Evolutionary conservation across 2,888 invertebrate species (phyloP), one percentile per base, ranked within the genome.

Genomic region (Sympetrum striolatum): DNA sequence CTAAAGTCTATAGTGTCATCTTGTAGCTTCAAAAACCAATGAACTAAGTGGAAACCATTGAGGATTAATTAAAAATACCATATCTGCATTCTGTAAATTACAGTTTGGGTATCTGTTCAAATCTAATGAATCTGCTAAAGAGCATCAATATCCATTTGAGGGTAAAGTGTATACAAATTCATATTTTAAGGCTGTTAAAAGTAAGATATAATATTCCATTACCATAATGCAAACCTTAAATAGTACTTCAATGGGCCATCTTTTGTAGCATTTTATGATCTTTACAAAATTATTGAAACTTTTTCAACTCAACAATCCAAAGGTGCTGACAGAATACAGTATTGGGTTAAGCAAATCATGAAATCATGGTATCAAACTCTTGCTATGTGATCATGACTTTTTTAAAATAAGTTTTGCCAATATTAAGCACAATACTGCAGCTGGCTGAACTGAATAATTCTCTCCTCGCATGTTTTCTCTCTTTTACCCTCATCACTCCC

Each of bases 381-480:
- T 15, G 25, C 35, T 37, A 64, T 86, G 60, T 39, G 35, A 37
- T 37, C 37, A 64, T 86, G 60, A 86, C 48, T 86, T 58, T 60
- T 37, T 64, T 86, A 86, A 53, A 18, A 37, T 86, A 64, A 86
- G 86, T 86, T 64, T 86, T 86, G 86, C 86, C 86, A 86, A 60
- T 60, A 15, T 35, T 22, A 86, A 86, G 86, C 86, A 86, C 86
- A 37, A 53, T 86, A 37, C 37, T 86, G 86, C 86, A 60, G 86
- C 86, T 86, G 86, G 86, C 60, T 86, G 60, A 86, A 86, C 86
- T 86, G 64, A 86, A 86, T 60, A 18, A 64, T 86, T 86, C 86
- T 60, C 60, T 86, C 73, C 73, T 73, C 25, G 86, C 86, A 86
- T 86, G 86, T 86, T 37, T 86, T 60, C 64, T n/a, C 60, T 60